Evolutionary conservation across 2,888 invertebrate genomes (phyloP).

Genomic region (Caenorhabditis uteleia): DNA sequence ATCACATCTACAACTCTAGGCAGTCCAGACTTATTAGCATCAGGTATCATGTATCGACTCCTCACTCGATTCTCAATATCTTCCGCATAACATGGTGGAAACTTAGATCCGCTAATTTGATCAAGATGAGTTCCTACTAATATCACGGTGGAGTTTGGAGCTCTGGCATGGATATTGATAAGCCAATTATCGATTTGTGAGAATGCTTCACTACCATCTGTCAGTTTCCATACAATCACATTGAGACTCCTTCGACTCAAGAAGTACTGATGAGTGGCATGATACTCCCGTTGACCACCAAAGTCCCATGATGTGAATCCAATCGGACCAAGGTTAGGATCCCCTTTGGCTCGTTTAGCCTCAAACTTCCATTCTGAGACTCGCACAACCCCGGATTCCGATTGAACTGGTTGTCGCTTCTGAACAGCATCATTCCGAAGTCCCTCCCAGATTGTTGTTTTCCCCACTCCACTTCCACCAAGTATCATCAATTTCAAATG

Average conservation of each 20-base stretch:
- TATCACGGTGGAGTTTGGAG: constrained; percentile 93
- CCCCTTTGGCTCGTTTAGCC: constrained; percentile 59
- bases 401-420: constrained; percentile 32
- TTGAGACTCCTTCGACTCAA: constrained; percentile 91
- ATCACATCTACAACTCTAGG: constrained; percentile 75
- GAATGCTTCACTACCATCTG: constrained; percentile 87
- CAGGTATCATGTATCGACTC: constrained; percentile 83
- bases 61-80: constrained; percentile 78
- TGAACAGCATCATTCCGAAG: constrained; percentile 43
- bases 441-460: constrained; percentile 71
- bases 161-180: constrained; percentile 90
- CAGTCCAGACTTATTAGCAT: constrained; percentile 84
- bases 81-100: constrained; percentile 76
- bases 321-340: constrained; percentile 80
- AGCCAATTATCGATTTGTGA: constrained; percentile 92
- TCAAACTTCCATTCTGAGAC: constrained; percentile 94
- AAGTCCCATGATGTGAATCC: constrained; percentile 94
- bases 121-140: constrained; percentile 97
- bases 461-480: constrained; percentile 80
- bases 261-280: constrained; percentile 98
- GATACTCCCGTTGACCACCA: constrained; percentile 92
- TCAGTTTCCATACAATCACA: constrained; percentile 91
- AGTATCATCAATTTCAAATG: constrained; percentile 82
- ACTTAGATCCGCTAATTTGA: constrained; percentile 70
- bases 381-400: constrained; percentile 77